Conservation (phyloP, 2,888 invertebrate species). For the Antheraea assamensis region DNA sequence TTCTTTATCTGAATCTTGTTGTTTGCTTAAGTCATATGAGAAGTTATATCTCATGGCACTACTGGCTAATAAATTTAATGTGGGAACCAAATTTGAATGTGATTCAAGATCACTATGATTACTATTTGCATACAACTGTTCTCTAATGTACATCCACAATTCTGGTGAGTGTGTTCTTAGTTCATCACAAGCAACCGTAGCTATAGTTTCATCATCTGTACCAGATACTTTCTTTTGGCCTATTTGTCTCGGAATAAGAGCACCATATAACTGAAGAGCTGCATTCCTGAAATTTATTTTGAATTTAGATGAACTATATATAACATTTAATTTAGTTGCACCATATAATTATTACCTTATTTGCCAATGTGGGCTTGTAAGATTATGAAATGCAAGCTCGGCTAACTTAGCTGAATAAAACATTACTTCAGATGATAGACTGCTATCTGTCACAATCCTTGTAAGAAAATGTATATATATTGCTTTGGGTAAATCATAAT, state of each 20-base stretch:
- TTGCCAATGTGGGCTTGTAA: conserved; percentile 75
- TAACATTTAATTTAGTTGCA: conserved; percentile 17
- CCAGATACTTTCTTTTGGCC: conserved; percentile 86
- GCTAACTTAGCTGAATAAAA: conserved; percentile 71
- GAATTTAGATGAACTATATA: neutral
- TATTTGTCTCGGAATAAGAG: conserved; percentile 87
- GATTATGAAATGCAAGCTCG: conserved; percentile 68
- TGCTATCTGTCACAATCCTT: conserved; percentile 72
- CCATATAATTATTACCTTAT: conserved; percentile 57
- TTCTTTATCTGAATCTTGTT: conserved; percentile 37
- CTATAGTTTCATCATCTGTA: conserved; percentile 66
- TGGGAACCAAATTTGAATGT: conserved; percentile 72
- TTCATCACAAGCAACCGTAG: conserved; percentile 74
- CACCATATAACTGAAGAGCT: conserved; percentile 89
- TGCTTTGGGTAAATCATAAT: conserved; percentile 83
- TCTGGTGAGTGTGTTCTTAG: conserved; percentile 70
- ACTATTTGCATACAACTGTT: conserved; percentile 44
- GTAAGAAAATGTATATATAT: conserved; percentile 82
- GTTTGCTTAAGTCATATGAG: conserved; percentile 39
- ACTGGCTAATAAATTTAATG: conserved; percentile 69
- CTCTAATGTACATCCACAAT: conserved; percentile 61
- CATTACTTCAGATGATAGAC: conserved; percentile 71
- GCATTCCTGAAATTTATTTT: conserved; percentile 84
- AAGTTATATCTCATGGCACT: conserved; percentile 69
- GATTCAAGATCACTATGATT: conserved; percentile 46